Percentiles rank a stretch among this genome's conserved stretches.
Evolutionary conservation across 35 echinoderm and acorn worm species (phyloP).

Genomic region (Anneissia japonica): DNA sequence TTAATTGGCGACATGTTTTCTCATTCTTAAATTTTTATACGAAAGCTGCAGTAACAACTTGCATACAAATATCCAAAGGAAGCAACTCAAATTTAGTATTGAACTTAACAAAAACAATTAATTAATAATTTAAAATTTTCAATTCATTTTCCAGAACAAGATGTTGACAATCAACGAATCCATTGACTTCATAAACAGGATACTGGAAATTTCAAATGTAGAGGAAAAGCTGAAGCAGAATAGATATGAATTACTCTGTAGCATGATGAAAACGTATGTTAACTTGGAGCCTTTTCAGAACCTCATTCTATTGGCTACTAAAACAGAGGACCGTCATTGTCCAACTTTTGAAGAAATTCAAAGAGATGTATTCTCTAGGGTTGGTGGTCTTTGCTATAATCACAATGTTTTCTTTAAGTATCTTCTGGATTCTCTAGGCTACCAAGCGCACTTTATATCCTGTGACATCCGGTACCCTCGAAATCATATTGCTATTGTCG

Average conservation of each 20-base stretch:
- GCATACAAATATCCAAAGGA: no score
- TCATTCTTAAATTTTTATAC: no score
- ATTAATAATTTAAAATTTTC: no score
- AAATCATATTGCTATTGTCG: slow-evolving; percentile 33
- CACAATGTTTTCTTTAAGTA: slow-evolving; percentile 27
- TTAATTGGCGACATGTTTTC: no score
- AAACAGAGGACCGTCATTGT: slow-evolving; percentile 6
- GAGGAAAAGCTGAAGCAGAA: background rate
- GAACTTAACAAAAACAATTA: no score
- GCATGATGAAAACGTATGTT: background rate
- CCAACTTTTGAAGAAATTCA: slow-evolving; percentile 49
- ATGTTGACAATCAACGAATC: background rate
- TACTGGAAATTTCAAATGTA: background rate
- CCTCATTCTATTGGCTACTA: slow-evolving; percentile 26
- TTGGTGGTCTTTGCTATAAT: slow-evolving; percentile 52
- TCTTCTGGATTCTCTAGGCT: slow-evolving; percentile 39
- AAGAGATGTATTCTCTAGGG: slow-evolving; percentile 10
- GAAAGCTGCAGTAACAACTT: no score
- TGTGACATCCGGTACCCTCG: slow-evolving; percentile 18
- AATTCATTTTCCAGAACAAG: no score
- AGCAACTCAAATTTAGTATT: no score
- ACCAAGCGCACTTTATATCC: slow-evolving; percentile 14
- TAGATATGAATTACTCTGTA: background rate
- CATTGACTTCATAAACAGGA: background rate
- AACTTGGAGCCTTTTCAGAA: slow-evolving; percentile 44